A percentile compares a stretch with the other conserved stretches of the same genome.
These are phyloP conservation scores for Calidris pygmaea DNA, from an alignment of 2,113 vertebrate genomes.

Conservation along the genomic window DNA sequence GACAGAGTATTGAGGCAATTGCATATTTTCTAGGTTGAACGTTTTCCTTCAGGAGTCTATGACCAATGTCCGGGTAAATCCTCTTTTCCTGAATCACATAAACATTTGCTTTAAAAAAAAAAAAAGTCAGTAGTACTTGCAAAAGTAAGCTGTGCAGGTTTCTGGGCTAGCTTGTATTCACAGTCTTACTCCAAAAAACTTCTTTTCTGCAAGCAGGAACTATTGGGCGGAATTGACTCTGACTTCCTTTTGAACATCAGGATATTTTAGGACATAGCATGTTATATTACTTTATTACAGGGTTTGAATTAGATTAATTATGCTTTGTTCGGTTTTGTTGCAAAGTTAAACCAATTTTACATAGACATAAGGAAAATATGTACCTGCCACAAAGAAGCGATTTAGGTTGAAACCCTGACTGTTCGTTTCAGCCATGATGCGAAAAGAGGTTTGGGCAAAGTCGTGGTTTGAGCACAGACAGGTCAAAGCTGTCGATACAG, in stretches of 20 bases:
- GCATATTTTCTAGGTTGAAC: neutral
- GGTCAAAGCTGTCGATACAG: neutral
- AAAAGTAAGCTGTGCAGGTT: neutral
- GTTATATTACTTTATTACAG: neutral
- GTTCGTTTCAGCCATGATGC: neutral
- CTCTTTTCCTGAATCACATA: neutral
- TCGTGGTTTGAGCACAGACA: accelerated
- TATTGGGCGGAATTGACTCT: neutral
- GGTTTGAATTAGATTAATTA: neutral
- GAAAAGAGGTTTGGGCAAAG: neutral
- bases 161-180: neutral
- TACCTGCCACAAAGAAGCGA: neutral
- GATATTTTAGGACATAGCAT: neutral
- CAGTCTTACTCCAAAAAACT: neutral
- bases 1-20: neutral
- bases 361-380: neutral
- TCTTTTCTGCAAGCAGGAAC: neutral
- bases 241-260: neutral
- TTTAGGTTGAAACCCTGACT: neutral
- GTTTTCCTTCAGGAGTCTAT: neutral
- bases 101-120: neutral
- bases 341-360: neutral
- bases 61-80: neutral
- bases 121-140: neutral
- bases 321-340: neutral